Percentiles rank a stretch among this genome's conserved stretches.
These are phyloP conservation scores for Hetaerina titia DNA, from an alignment of 2,888 invertebrate species.

Conservation along the genomic window DNA sequence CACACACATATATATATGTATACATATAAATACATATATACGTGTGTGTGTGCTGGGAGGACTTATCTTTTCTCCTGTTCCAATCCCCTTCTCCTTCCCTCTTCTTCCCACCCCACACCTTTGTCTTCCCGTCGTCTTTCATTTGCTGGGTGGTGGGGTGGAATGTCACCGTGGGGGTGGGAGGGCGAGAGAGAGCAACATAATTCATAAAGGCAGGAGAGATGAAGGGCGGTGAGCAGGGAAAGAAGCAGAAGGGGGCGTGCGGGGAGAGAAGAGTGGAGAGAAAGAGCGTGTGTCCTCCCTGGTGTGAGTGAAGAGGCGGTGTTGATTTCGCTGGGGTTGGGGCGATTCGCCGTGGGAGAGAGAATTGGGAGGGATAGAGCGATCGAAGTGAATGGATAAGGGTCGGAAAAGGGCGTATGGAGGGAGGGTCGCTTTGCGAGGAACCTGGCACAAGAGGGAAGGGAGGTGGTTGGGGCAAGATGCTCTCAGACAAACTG, in stretches of 20 bases:
- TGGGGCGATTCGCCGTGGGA: not conserved
- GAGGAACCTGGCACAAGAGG: not conserved
- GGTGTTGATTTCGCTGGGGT: not conserved
- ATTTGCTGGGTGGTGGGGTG: not conserved
- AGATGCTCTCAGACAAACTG: not conserved
- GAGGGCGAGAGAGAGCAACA: not conserved
- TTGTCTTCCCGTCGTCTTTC: not conserved
- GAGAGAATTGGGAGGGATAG: too few relatives aligned
- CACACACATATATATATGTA: too few relatives aligned
- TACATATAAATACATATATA: too few relatives aligned
- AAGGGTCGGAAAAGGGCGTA: not conserved
- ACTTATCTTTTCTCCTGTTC: too few relatives aligned
- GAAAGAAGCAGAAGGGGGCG: not conserved
- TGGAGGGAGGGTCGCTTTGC: not conserved
- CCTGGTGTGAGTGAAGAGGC: too few relatives aligned
- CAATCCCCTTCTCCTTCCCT: too few relatives aligned
- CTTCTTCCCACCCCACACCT: too few relatives aligned
- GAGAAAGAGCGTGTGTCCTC: not conserved
- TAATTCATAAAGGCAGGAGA: not conserved
- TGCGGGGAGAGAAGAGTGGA: not conserved
- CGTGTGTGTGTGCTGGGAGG: too few relatives aligned
- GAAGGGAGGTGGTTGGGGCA: not conserved
- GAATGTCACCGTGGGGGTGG: not conserved
- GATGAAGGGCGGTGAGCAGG: not conserved
- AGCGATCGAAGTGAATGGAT: not conserved